phyloP scores from a whole-genome alignment of 2,888 invertebrate genomes.

The Eristalis pertinax region DNA sequence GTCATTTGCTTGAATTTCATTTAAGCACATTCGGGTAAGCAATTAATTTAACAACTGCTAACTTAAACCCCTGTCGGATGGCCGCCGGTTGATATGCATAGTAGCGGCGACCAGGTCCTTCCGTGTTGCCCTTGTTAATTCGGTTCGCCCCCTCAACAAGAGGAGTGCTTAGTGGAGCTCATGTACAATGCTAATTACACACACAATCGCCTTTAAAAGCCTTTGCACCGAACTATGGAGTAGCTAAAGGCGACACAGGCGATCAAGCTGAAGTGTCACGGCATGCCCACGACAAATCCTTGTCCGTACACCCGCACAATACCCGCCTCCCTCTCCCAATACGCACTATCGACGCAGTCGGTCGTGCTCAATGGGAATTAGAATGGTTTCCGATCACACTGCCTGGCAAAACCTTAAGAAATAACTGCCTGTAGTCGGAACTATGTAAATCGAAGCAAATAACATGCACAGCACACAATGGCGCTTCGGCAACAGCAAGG shows the following conservation, averaged over 20 bases:
- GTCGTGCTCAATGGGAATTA: slow-evolving; percentile 63
- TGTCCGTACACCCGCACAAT: neutral
- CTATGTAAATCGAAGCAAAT: slow-evolving; percentile 63
- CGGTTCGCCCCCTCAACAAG: slow-evolving; percentile 15
- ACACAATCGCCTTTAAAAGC: slow-evolving; percentile 30
- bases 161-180: slow-evolving; percentile 40
- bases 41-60: slow-evolving; percentile 65
- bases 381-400: slow-evolving; percentile 68
- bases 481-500: neutral
- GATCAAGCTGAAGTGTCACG: neutral
- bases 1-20: slow-evolving; percentile 52
- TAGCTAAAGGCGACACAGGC: slow-evolving; percentile 17
- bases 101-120: slow-evolving; percentile 40
- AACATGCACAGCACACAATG: slow-evolving; percentile 27
- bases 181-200: slow-evolving; percentile 68
- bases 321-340: neutral
- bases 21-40: slow-evolving; percentile 38
- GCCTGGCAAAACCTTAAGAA: slow-evolving; percentile 63
- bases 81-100: slow-evolving; percentile 25
- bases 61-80: slow-evolving; percentile 39
- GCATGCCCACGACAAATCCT: neutral
- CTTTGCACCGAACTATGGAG: slow-evolving; percentile 8
- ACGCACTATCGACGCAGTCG: slow-evolving; percentile 60
- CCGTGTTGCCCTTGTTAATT: neutral
- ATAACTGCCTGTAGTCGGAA: slow-evolving; percentile 59